These are phyloP conservation scores for Lasioglossum figueresi DNA, from an alignment of 2,888 invertebrate species.

Conservation along the genomic window DNA sequence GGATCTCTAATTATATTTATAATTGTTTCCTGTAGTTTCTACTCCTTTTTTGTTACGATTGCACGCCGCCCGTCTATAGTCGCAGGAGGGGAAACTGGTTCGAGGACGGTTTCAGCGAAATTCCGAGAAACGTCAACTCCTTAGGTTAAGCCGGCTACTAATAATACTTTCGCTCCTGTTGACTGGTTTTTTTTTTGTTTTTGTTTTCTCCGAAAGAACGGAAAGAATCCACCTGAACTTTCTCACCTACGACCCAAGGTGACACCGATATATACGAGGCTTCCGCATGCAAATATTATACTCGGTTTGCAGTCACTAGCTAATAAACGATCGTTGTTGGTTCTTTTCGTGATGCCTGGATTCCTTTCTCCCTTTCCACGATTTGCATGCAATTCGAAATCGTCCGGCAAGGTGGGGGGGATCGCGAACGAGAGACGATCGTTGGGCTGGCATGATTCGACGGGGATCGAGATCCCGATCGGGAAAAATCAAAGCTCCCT, in stretches of 20 bases:
- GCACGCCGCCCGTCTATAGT: not conserved
- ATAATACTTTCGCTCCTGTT: slow-evolving; percentile 11
- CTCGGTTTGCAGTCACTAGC: slow-evolving; percentile 48
- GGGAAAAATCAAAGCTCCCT: not conserved
- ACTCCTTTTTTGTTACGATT: slow-evolving; percentile 8
- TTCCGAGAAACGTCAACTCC: slow-evolving; percentile 1
- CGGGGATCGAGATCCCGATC: not conserved
- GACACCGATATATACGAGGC: slow-evolving; percentile 39
- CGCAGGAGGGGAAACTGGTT: not conserved
- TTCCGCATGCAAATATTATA: slow-evolving; percentile 53
- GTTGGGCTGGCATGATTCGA: not conserved
- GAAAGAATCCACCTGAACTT: slow-evolving; percentile 9
- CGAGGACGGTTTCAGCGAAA: not conserved
- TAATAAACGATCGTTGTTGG: slow-evolving; percentile 66
- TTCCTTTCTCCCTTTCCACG: slow-evolving; percentile 17
- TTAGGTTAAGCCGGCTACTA: slow-evolving; percentile 13
- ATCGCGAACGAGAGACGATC: not conserved
- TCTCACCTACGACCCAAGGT: slow-evolving; percentile 25
- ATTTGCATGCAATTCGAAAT: not conserved
- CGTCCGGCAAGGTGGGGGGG: not conserved
- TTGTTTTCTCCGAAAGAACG: not conserved
- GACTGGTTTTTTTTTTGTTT: not conserved
- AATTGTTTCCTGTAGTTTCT: slow-evolving; percentile 12
- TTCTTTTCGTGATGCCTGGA: slow-evolving; percentile 21
- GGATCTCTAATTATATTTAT: slow-evolving; percentile 12